phyloP scores from a whole-genome alignment of 2,888 invertebrate species.

The Euplagia quadripunctaria region DNA sequence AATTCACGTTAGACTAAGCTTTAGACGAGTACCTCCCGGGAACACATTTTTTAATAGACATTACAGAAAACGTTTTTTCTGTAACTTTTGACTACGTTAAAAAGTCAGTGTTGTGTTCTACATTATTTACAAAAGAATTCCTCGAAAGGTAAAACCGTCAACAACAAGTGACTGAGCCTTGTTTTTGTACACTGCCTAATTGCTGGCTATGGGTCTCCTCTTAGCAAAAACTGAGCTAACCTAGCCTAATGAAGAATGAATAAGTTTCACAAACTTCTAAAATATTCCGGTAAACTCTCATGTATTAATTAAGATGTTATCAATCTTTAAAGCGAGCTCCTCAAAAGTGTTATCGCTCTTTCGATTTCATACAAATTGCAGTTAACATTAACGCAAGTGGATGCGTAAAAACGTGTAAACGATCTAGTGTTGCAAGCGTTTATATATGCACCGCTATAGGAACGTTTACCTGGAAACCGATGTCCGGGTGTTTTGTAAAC shows the following conservation, averaged over 20 bases:
- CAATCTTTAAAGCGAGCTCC: not conserved
- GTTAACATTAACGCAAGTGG: not conserved
- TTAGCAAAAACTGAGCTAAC: too few relatives aligned
- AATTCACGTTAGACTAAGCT: not conserved
- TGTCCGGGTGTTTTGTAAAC: slow-evolving; percentile 1
- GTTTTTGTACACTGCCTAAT: too few relatives aligned
- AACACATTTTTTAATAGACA: not conserved
- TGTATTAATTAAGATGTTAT: not conserved
- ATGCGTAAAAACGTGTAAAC: not conserved
- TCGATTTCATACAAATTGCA: not conserved
- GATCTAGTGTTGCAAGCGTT: not conserved
- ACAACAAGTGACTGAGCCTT: too few relatives aligned
- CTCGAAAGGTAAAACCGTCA: too few relatives aligned
- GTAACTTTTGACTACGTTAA: not conserved
- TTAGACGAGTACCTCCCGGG: not conserved
- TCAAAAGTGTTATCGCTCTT: not conserved
- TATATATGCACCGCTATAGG: slow-evolving; percentile 1
- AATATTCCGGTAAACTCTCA: too few relatives aligned
- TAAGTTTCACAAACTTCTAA: too few relatives aligned
- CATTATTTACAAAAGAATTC: too few relatives aligned
- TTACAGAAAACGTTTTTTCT: not conserved
- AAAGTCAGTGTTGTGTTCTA: too few relatives aligned
- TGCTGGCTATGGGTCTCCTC: too few relatives aligned
- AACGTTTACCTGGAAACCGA: not conserved
- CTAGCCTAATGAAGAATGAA: too few relatives aligned